Base-by-base conservation (phyloP, 1,140 invertebrate genomes). In the Frieseomelitta varia region DNA sequence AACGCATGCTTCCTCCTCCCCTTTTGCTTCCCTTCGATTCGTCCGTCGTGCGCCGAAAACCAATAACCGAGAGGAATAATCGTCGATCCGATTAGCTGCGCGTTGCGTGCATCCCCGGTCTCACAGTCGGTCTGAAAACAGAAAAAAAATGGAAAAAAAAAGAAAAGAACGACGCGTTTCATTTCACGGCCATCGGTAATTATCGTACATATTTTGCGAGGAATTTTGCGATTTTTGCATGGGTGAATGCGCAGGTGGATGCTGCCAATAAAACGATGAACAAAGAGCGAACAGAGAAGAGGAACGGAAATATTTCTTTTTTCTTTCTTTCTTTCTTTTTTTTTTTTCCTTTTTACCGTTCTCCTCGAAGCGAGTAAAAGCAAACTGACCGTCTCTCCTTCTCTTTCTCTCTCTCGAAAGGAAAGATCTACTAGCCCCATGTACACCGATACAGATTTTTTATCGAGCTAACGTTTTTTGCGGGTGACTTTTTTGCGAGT, bases 381-480 rank as follows among this genome's bases (percentile, higher is more conserved):
- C 11, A 58, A 34, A 76, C 63, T 34, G 19, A 68, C 72, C 24
- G 65, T 39, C 19, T 58, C 30, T 61, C 47, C 24, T 17, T 65
- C 27, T 58, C 67, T 63, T 30, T 61, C n/a, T 34, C 55, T n/a
- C 58, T 74, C 24, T 74, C 30, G 51, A 84, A 51, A 72, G 21
- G 30, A 61, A 47, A 47, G 39, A 58, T 27, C 53, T 53, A 15
- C 15, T 14, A 27, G 8, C 51, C 19, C 2, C 15, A 19, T 21
- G 19, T 10, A 65, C 72, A 61, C 69, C 68, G 56, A 81, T 65
- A 81, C 53, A 72, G 76, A 56, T 90, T 88, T 88, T 89, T 90
- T 88, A 84, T 86, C 83, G 90, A 89, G 87, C 88, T 90, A 84
- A 84, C 84, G 77, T 91, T 92, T 93, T 93, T 93, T 91, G 91